Evolutionary conservation across 2,113 vertebrate genomes (phyloP).

Genomic region (Entelurus aequoreus): DNA sequence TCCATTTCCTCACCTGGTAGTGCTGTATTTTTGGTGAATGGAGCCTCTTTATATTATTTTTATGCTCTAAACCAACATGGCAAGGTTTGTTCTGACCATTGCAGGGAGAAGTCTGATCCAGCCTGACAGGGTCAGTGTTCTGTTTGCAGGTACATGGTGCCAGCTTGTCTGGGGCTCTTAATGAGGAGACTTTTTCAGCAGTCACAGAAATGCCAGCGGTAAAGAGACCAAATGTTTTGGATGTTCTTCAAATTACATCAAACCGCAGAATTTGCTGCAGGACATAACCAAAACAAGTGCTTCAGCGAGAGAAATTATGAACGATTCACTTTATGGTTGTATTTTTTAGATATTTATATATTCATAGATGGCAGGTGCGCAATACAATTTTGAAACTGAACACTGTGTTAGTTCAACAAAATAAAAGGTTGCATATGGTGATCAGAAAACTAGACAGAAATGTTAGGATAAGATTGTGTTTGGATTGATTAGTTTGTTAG

Average conservation of each 20-base stretch:
- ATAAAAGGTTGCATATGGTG: not conserved
- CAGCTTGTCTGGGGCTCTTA: slow-evolving; percentile 2
- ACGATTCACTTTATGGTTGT: not conserved
- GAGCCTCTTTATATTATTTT: slow-evolving; percentile 1
- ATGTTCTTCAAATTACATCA: not conserved
- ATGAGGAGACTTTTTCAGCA: slow-evolving; percentile 2
- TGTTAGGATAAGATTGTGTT: no score
- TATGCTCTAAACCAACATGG: not conserved
- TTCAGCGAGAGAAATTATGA: not conserved
- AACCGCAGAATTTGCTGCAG: not conserved
- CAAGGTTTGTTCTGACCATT: slow-evolving; percentile 5
- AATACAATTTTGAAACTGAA: not conserved
- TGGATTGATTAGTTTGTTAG: no score
- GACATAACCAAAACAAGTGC: not conserved
- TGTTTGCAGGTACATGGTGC: slow-evolving; percentile 7
- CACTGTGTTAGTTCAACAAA: not conserved
- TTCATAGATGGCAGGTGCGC: not conserved
- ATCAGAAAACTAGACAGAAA: not conserved
- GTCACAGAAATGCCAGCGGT: slow-evolving; percentile 1
- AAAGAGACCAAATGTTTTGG: slow-evolving; percentile 2
- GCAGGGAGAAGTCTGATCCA: not conserved
- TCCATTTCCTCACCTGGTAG: not conserved
- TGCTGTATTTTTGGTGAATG: not conserved
- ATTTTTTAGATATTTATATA: no score
- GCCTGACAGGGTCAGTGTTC: slow-evolving; percentile 1